Conservation (phyloP, 2,797 vertebrate species). For the Triplophysa bombifrons region DNA sequence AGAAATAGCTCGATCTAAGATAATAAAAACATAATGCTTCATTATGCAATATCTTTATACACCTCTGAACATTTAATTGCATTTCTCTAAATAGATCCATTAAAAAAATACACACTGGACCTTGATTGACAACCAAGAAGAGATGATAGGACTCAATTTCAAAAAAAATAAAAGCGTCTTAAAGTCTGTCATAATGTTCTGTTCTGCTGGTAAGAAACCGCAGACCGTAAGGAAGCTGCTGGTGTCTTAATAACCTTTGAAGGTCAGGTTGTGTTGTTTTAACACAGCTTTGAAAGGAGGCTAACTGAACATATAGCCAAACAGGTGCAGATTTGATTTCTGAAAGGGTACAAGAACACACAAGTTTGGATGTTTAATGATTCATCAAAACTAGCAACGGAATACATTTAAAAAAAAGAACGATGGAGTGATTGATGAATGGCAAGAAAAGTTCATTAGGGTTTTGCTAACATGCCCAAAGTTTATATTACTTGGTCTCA, state of each 20-base stretch:
- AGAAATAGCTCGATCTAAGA: too few relatives aligned
- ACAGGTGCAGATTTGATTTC: constrained; percentile 33
- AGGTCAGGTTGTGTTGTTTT: constrained; percentile 25
- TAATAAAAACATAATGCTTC: too few relatives aligned
- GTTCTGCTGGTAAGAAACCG: background rate
- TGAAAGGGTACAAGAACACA: background rate
- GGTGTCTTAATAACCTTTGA: constrained; percentile 39
- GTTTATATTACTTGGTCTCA: background rate
- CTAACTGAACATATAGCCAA: constrained; percentile 6
- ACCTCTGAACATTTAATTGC: too few relatives aligned
- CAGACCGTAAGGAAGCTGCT: constrained; percentile 5
- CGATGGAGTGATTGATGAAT: constrained; percentile 4
- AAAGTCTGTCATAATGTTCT: background rate
- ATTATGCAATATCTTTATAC: too few relatives aligned
- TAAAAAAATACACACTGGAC: too few relatives aligned
- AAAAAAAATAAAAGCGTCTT: background rate
- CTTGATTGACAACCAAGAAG: too few relatives aligned
- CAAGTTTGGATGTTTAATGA: constrained; percentile 20
- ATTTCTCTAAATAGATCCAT: too few relatives aligned
- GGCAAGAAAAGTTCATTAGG: background rate
- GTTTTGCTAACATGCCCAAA: background rate
- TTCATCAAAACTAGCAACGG: constrained; percentile 4
- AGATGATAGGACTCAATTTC: too few relatives aligned
- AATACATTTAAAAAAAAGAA: background rate
- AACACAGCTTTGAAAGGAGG: constrained; percentile 9